These are phyloP conservation scores for Xenops minutus DNA, from an alignment of 2,797 vertebrate genomes.

Conservation along the genomic window DNA sequence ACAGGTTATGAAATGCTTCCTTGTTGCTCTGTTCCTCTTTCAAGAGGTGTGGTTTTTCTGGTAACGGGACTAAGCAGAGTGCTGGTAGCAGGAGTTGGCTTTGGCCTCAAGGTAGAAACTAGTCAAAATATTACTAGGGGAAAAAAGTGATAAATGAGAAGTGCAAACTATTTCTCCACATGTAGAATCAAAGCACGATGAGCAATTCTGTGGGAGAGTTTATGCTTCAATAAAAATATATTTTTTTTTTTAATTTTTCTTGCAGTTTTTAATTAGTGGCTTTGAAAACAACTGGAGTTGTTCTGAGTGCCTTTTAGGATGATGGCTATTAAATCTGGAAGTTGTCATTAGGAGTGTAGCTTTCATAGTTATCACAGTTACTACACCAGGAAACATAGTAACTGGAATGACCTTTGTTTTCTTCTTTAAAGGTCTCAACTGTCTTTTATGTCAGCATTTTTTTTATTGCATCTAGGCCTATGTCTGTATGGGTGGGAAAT, in stretches of 20 bases:
- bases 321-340: not conserved
- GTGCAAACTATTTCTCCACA: not conserved
- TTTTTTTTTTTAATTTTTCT: not conserved
- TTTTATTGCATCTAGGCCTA: not conserved
- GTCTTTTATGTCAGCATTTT: not conserved
- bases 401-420: not conserved
- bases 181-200: not conserved
- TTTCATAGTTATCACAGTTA: not conserved
- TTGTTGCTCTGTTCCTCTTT: not conserved
- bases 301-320: not conserved
- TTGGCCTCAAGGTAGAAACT: not conserved
- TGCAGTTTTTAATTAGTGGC: not conserved
- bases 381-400: not conserved
- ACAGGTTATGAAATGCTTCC: not conserved
- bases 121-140: not conserved
- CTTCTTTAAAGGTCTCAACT: not conserved
- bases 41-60: not conserved
- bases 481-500: not conserved
- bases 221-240: not conserved
- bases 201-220: not conserved
- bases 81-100: not conserved
- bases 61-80: not conserved
- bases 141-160: not conserved
- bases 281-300: not conserved
- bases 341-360: not conserved